phyloP scores from a whole-genome alignment of 1,140 invertebrate genomes.

The Campoletis sonorensis region DNA sequence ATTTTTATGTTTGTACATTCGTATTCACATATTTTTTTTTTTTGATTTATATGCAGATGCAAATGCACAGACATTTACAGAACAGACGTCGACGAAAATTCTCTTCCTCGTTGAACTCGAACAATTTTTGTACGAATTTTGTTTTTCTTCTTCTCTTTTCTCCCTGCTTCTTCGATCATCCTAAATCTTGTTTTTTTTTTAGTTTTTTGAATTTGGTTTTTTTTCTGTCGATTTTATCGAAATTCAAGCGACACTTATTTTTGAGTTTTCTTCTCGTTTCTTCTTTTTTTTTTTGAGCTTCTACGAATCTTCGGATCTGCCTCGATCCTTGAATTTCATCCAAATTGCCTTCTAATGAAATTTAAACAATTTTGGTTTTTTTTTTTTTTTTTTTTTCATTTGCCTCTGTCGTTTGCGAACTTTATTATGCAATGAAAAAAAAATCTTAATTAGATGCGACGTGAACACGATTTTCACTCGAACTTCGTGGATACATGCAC shows the following conservation, averaged over 20 bases:
- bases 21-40: not conserved
- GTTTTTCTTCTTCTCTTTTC: not conserved
- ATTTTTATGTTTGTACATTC: too few relatives aligned
- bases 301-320: not conserved
- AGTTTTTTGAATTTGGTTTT: not conserved
- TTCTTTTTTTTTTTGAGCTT: not conserved
- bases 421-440: not conserved
- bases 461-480: conserved; percentile 13
- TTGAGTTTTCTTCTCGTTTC: conserved; percentile 29
- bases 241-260: conserved; percentile 33
- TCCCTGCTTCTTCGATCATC: not conserved
- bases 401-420: not conserved
- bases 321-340: not conserved
- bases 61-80: conserved; percentile 18
- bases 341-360: not conserved
- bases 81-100: conserved; percentile 49
- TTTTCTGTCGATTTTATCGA: not conserved
- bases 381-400: not conserved
- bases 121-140: not conserved
- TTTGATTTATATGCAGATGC: conserved; percentile 30
- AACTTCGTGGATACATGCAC: conserved; percentile 53
- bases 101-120: conserved; percentile 2
- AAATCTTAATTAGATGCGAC: not conserved
- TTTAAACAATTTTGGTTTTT: not conserved
- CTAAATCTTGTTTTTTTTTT: not conserved